Evolutionary conservation across 2,888 invertebrate species (phyloP), one percentile per base, ranked within the genome.

Genomic region (Drosophila birchii): DNA sequence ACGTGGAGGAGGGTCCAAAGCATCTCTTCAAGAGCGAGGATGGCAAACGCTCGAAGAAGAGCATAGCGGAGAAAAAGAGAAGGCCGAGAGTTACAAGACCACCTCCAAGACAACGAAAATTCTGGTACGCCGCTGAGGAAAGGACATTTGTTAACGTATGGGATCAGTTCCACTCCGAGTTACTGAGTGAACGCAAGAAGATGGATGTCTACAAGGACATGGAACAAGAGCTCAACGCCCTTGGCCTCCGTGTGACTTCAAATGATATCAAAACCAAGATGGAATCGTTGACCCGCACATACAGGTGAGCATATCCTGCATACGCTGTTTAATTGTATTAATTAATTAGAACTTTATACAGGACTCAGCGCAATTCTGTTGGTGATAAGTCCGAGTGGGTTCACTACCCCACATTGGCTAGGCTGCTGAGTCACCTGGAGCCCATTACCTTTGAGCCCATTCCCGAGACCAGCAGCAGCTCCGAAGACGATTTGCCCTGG

Each of bases 101-200:
- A 14, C 8, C 9, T 1, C 41, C 26, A 5, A 51, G 39, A 3
- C 29, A n/a, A 2, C 64, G 63, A 5, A 56, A 4, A 29, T 6
- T 34, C 39, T 82, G 80, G 83, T 2, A 20, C n/a, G 5, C n/a
- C 20, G 7, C 51, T 2, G 57, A 80, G 2, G 83, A 83, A 34
- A 20, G n/a, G 1, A 6, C 39, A 3, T 81, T 81, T n/a, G 7
- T 81, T 29, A 56, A 63, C 3, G 56, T 75, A 5, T 81, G 81
- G 81, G n/a, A 73, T 20, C 57, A 44, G 16, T 68, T 61, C 18
- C n/a, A n/a, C 3, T 7, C 16, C 11, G 54, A 51, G 4, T 44
- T 80, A 14, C 54, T 44, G 7, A 18, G 51, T 3, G 59, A 45
- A 2, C 44, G 45, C 14, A 32, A 12, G 7, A 66, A 75, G 9